A percentile compares a stretch with the other conserved stretches of the same genome.
Conservation (phyloP, 2,888 invertebrate genomes). For the Drosophila koepferae region DNA sequence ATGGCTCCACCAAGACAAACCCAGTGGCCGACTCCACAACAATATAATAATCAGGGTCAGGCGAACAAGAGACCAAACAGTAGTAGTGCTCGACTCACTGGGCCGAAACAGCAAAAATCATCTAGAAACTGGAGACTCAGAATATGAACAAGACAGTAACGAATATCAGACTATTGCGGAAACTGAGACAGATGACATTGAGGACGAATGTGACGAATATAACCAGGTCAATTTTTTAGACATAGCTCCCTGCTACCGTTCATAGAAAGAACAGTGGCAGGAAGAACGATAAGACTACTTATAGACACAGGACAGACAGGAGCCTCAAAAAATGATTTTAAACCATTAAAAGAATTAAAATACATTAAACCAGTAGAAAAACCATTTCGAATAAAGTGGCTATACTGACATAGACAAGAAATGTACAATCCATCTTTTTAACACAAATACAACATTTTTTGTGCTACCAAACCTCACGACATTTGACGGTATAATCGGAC, state of each 20-base stretch:
- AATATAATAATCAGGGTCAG: too few relatives aligned
- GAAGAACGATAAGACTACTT: background rate
- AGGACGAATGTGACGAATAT: too few relatives aligned
- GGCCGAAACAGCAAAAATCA: background rate
- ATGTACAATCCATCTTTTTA: background rate
- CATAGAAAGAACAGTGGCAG: background rate
- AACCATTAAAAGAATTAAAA: background rate
- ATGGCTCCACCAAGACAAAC: too few relatives aligned
- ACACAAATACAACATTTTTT: too few relatives aligned
- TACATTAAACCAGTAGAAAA: background rate
- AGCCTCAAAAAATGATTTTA: background rate
- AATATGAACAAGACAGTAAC: background rate
- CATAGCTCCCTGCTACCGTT: background rate
- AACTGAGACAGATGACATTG: too few relatives aligned
- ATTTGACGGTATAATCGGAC: too few relatives aligned
- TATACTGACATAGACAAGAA: background rate
- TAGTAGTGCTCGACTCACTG: background rate
- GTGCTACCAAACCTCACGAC: too few relatives aligned
- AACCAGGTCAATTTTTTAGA: background rate
- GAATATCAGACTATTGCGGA: background rate
- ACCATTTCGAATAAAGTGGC: background rate
- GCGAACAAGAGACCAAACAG: too few relatives aligned
- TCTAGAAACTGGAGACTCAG: too few relatives aligned
- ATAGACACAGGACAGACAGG: background rate
- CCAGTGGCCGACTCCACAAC: too few relatives aligned